Conservation (phyloP, 2,797 vertebrate species). For the Karalla daura region DNA sequence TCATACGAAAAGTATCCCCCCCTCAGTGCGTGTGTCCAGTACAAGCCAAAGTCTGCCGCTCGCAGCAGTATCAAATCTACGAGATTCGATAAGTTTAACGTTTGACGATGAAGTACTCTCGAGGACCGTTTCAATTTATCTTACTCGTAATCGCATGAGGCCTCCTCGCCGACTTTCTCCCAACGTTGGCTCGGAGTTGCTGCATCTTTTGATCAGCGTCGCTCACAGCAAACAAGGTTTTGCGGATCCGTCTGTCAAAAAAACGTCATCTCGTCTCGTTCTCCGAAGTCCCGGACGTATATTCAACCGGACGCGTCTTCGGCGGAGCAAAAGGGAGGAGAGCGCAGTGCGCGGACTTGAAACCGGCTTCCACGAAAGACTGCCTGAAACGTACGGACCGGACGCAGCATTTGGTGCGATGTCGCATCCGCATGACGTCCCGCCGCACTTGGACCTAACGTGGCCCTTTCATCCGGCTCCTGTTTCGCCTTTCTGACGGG, state of each 20-base stretch:
- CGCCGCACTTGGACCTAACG: too few species aligned
- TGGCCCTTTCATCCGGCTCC: too few species aligned
- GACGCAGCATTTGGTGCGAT: too few species aligned
- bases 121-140: slow-evolving; percentile 9
- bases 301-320: not conserved
- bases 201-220: slow-evolving; percentile 7
- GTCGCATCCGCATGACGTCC: too few species aligned
- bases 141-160: slow-evolving; percentile 5
- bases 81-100: slow-evolving; percentile 5
- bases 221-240: slow-evolving; percentile 8
- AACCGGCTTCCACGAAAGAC: not conserved
- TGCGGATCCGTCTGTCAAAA: slow-evolving; percentile 2
- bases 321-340: not conserved
- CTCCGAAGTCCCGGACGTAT: slow-evolving; percentile 1
- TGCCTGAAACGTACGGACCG: too few species aligned
- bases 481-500: too few species aligned
- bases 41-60: not conserved
- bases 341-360: not conserved
- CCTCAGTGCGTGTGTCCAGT: not conserved
- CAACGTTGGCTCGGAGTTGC: slow-evolving; percentile 1
- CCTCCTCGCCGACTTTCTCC: slow-evolving; percentile 10
- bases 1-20: not conserved
- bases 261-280: slow-evolving; percentile 6
- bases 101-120: slow-evolving; percentile 21
- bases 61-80: slow-evolving; percentile 9